Evolutionary conservation across 37 sponge, comb jelly and placozoan genomes (phyloP).

Genomic region (Cladorhizidae sp.): DNA sequence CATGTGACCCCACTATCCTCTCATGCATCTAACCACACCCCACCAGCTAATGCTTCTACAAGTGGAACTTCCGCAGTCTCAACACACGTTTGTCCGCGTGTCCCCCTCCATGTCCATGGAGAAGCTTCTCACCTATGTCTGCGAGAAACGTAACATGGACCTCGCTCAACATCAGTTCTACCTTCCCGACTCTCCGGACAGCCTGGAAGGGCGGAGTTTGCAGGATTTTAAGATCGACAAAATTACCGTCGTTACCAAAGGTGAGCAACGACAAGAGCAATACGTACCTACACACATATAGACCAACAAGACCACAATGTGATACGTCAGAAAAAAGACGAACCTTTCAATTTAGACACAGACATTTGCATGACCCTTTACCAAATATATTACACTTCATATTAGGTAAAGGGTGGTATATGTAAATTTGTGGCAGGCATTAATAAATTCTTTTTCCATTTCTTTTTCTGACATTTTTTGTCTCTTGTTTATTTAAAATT

Average conservation of each 20-base stretch:
- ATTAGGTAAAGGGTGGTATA: no score
- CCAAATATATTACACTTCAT: no score
- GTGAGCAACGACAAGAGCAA: slow-evolving; percentile 2
- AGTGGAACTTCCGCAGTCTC: slow-evolving; percentile 38
- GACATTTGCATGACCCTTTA: no score
- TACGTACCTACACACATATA: no score
- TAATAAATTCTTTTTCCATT: no score
- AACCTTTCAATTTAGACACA: no score
- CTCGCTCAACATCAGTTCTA: slow-evolving; percentile 10
- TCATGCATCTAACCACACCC: neutral
- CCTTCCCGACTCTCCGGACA: slow-evolving; percentile 37
- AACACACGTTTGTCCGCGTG: slow-evolving; percentile 33
- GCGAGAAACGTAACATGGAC: slow-evolving; percentile 57
- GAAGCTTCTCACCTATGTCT: slow-evolving; percentile 41
- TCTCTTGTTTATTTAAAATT: no score
- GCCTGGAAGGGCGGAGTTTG: slow-evolving; percentile 23
- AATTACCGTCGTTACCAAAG: slow-evolving; percentile 20
- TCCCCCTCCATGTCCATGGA: slow-evolving; percentile 7
- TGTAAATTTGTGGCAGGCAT: no score
- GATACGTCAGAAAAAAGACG: no score
- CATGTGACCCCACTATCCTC: no score
- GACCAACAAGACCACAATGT: no score
- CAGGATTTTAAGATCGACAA: slow-evolving; percentile 28
- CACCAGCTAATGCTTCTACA: slow-evolving; percentile 15
- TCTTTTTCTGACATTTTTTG: no score